Evolutionary conservation across 2,113 vertebrate species (phyloP).

Genomic region (Felis chaus): DNA sequence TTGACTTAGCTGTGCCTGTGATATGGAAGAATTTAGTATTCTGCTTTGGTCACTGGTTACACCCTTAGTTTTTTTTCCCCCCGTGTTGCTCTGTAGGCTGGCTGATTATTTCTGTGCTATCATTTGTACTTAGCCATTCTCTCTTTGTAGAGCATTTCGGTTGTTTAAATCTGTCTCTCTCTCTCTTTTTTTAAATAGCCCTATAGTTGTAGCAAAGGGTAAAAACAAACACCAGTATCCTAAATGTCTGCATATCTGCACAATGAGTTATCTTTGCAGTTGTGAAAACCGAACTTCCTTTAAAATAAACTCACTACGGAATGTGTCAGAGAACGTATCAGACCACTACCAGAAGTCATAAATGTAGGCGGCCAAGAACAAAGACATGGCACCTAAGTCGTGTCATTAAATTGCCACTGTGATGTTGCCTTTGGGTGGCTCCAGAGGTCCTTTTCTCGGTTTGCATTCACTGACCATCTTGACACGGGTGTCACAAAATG

Average conservation of each 20-base stretch:
- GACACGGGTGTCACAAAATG: background rate
- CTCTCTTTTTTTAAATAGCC: background rate
- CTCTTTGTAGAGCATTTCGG: background rate
- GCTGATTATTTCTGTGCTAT: background rate
- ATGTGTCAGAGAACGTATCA: too few species aligned
- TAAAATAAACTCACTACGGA: background rate
- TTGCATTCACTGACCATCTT: background rate
- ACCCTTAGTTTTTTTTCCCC: background rate
- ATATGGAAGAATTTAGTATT: background rate
- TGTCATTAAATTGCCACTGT: fast-evolving
- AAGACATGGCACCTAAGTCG: too few species aligned
- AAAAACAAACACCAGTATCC: background rate
- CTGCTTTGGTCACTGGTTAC: background rate
- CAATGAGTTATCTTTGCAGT: fast-evolving
- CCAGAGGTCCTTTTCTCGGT: background rate
- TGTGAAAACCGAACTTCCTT: background rate
- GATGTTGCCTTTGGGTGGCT: background rate
- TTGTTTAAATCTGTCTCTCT: background rate
- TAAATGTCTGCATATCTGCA: fast-evolving
- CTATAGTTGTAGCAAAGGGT: background rate
- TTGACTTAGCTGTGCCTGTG: background rate
- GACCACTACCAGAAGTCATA: fast-evolving
- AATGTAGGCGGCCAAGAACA: background rate
- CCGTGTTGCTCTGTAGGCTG: background rate
- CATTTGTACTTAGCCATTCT: background rate